Evolutionary conservation across 2,888 invertebrate species (phyloP).

Genomic region (Eubasilissa splendida): DNA sequence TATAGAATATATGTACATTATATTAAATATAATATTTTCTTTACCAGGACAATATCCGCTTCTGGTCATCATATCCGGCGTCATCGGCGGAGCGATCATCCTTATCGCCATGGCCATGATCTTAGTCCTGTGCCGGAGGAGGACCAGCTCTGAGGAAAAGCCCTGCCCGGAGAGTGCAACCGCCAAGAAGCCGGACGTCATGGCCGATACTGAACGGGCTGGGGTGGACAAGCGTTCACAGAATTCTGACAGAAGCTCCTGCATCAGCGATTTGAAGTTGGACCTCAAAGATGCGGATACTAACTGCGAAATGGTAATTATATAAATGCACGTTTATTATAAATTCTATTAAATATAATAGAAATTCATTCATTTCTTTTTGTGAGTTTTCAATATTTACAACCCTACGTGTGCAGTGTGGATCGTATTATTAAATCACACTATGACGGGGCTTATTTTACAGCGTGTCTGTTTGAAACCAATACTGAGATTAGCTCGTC

Average conservation of each 20-base stretch:
- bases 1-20: no score
- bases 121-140: constrained; percentile 79
- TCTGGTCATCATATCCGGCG: constrained; percentile 87
- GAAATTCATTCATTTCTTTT: no score
- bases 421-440: no score
- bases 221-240: constrained; percentile 72
- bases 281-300: constrained; percentile 86
- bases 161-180: constrained; percentile 70
- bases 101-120: constrained; percentile 88
- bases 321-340: neutral
- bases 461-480: no score
- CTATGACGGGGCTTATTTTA: no score
- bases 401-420: no score
- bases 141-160: constrained; percentile 41
- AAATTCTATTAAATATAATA: no score
- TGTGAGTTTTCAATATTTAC: no score
- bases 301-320: constrained; percentile 81
- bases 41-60: constrained; percentile 83
- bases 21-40: constrained; percentile 47
- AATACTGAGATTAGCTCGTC: no score
- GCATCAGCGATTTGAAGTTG: constrained; percentile 92
- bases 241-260: constrained; percentile 91
- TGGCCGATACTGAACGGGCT: constrained; percentile 61
- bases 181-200: constrained; percentile 75
- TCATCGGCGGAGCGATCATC: constrained; percentile 89